These are phyloP conservation scores for Ectemnius continuus DNA, from an alignment of 2,888 invertebrate species.

Conservation along the genomic window DNA sequence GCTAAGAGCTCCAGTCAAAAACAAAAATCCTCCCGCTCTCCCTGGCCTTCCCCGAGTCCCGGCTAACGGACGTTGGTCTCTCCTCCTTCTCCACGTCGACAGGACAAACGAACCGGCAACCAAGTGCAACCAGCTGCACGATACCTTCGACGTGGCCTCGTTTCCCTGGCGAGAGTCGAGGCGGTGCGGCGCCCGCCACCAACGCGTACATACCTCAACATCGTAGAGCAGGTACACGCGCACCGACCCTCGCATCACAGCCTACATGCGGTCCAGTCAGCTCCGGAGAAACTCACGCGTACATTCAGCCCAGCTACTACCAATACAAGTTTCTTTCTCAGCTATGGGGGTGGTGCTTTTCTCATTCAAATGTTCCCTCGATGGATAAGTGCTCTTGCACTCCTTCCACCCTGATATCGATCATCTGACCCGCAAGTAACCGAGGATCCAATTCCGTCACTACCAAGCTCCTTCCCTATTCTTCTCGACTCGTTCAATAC, in stretches of 20 bases:
- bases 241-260: not conserved
- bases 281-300: constrained; percentile 4
- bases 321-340: too few species aligned
- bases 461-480: too few species aligned
- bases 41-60: not conserved
- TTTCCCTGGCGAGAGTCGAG: constrained; percentile 40
- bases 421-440: too few species aligned
- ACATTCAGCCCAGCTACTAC: not conserved
- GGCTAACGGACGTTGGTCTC: constrained; percentile 9
- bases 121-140: constrained; percentile 36
- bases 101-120: constrained; percentile 9
- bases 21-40: constrained; percentile 4
- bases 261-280: not conserved
- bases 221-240: constrained; percentile 3
- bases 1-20: constrained; percentile 12
- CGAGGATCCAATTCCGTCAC: too few species aligned
- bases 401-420: too few species aligned
- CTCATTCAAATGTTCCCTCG: too few species aligned
- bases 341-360: too few species aligned
- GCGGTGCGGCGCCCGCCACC: not conserved
- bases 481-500: too few species aligned
- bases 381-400: too few species aligned
- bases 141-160: constrained; percentile 41
- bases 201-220: not conserved
- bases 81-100: not conserved